phyloP scores from a whole-genome alignment of 2,113 vertebrate genomes.

The Aspidoscelis tigris region DNA sequence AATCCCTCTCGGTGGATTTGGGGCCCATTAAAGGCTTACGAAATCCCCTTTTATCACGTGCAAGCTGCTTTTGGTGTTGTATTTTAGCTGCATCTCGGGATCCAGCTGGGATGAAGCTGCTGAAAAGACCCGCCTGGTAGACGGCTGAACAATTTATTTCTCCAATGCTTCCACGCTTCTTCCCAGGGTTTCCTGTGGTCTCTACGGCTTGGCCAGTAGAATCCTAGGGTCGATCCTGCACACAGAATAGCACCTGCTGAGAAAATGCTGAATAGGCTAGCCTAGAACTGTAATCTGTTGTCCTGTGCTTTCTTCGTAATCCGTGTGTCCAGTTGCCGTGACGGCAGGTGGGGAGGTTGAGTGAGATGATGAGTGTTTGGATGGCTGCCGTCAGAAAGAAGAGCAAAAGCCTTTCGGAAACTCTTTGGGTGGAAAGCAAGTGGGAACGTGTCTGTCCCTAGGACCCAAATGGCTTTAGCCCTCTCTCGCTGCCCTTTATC shows the following conservation, averaged over 20 bases:
- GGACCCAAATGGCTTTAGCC: not conserved
- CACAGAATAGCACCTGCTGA: slow-evolving; percentile 54
- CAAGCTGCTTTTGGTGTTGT: no score
- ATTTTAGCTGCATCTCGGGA: no score
- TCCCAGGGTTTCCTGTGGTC: no score
- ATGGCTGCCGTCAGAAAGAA: not conserved
- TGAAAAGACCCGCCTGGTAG: no score
- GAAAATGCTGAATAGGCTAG: slow-evolving; percentile 58
- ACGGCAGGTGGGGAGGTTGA: slow-evolving; percentile 18
- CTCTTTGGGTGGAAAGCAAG: not conserved
- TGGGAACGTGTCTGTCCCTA: not conserved
- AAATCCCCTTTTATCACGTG: no score
- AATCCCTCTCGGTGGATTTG: no score
- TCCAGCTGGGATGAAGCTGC: no score
- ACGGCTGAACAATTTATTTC: no score
- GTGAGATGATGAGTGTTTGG: slow-evolving; percentile 36
- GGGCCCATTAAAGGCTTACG: no score
- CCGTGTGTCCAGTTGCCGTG: slow-evolving; percentile 38
- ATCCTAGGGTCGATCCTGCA: slow-evolving; percentile 80
- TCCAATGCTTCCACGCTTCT: no score
- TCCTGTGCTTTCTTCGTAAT: slow-evolving; percentile 52
- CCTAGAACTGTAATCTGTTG: slow-evolving; percentile 63
- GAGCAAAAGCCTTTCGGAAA: not conserved
- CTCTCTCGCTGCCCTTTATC: not conserved
- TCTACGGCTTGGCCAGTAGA: slow-evolving; percentile 36